Evolutionary conservation across 2,797 vertebrate species (phyloP).

Genomic region (Pipistrellus nathusii): DNA sequence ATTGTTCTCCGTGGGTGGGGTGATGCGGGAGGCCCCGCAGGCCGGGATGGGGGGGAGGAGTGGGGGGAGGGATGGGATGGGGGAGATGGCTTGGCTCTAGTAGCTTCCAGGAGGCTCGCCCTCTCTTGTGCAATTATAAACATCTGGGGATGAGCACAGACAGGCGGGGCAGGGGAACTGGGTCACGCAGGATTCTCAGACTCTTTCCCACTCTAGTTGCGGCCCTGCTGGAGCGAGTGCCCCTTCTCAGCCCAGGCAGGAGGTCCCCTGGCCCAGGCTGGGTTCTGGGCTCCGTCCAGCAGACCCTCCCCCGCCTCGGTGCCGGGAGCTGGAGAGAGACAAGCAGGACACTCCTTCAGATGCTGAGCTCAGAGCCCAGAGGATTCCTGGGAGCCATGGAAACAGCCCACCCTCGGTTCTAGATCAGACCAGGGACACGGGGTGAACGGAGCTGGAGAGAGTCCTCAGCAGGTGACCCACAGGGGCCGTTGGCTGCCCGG

Average conservation of each 20-base stretch:
- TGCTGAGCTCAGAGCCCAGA: slow-evolving; percentile 2
- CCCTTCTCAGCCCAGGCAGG: not conserved
- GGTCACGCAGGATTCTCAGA: not conserved
- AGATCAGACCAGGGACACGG: not conserved
- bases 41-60: no score
- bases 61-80: no score
- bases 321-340: not conserved
- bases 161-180: slow-evolving; percentile 11
- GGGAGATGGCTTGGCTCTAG: not conserved
- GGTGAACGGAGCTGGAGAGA: not conserved
- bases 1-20: not conserved
- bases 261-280: no score
- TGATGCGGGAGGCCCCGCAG: not conserved
- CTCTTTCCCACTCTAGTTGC: not conserved
- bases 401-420: not conserved
- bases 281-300: not conserved
- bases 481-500: not conserved
- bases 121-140: slow-evolving; percentile 68
- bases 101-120: slow-evolving; percentile 38
- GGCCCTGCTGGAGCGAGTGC: not conserved
- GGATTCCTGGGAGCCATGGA: not conserved
- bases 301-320: not conserved
- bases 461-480: not conserved
- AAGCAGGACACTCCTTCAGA: slow-evolving; percentile 12
- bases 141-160: slow-evolving; percentile 59